Conservation (phyloP, 2,888 invertebrate species). For the Ditylenchus weischeri region DNA sequence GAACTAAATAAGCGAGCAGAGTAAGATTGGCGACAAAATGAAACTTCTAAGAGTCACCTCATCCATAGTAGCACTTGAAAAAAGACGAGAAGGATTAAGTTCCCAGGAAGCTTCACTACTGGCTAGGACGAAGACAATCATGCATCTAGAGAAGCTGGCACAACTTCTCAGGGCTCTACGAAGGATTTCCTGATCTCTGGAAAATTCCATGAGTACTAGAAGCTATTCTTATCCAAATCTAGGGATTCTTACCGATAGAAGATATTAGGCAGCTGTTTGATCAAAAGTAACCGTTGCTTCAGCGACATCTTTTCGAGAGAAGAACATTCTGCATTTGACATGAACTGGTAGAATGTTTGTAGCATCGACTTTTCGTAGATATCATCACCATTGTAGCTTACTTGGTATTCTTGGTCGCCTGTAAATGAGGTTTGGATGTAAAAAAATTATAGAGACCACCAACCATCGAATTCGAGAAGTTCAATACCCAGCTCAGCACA, state of each 20-base stretch:
- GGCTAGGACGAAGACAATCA: slow-evolving; percentile 27
- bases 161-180: slow-evolving; percentile 9
- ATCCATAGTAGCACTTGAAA: slow-evolving; percentile 11
- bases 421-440: background rate
- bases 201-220: background rate
- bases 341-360: slow-evolving; percentile 16
- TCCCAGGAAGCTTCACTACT: slow-evolving; percentile 29
- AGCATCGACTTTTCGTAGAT: slow-evolving; percentile 15
- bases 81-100: slow-evolving; percentile 25
- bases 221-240: no score
- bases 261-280: slow-evolving; percentile 25
- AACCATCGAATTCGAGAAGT: slow-evolving; percentile 28
- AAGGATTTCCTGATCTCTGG: slow-evolving; percentile 24
- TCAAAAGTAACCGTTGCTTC: slow-evolving; percentile 27
- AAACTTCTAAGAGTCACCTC: slow-evolving; percentile 12
- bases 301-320: slow-evolving; percentile 25
- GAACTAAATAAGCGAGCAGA: background rate
- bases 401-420: slow-evolving; percentile 15
- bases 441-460: background rate
- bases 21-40: no score
- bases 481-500: slow-evolving; percentile 31
- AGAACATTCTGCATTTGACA: slow-evolving; percentile 15
- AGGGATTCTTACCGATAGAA: slow-evolving; percentile 22
- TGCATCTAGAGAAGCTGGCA: slow-evolving; percentile 20
- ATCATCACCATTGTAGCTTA: slow-evolving; percentile 12